Evolutionary conservation across 2,888 invertebrate species (phyloP).

Genomic region (Drosophila koepferae): DNA sequence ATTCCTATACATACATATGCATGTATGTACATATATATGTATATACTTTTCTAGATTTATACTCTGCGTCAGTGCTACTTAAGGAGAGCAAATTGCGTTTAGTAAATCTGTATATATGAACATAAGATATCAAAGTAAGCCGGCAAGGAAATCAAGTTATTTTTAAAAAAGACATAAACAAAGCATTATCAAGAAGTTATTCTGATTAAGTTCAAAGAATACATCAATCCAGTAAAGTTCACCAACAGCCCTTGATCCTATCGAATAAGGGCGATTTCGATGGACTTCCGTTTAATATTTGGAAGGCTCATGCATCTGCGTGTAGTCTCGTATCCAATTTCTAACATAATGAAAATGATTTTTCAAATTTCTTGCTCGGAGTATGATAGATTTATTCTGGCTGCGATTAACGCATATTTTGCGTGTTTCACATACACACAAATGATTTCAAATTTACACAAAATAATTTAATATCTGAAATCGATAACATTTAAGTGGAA

Average conservation of each 20-base stretch:
- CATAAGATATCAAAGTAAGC: not conserved
- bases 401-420: too few species aligned
- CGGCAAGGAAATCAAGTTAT: not conserved
- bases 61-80: constrained; percentile 1
- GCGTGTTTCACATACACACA: too few species aligned
- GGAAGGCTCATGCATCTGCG: not conserved
- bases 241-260: not conserved
- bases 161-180: not conserved
- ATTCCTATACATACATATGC: constrained; percentile 10
- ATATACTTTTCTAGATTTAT: constrained; percentile 14
- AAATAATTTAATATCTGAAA: too few species aligned
- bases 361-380: not conserved
- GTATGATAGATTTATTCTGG: too few species aligned
- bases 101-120: not conserved
- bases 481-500: too few species aligned
- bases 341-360: not conserved
- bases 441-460: too few species aligned
- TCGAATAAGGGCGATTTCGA: not conserved
- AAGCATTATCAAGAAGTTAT: not conserved
- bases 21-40: constrained; percentile 3
- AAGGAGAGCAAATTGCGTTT: not conserved
- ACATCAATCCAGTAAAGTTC: not conserved
- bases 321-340: not conserved
- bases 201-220: not conserved
- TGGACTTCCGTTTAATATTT: not conserved